A percentile compares a stretch with the other conserved stretches of the same genome.
Evolutionary conservation across 2,888 invertebrate genomes (phyloP).

Genomic region (Acanthosepion lycidas): DNA sequence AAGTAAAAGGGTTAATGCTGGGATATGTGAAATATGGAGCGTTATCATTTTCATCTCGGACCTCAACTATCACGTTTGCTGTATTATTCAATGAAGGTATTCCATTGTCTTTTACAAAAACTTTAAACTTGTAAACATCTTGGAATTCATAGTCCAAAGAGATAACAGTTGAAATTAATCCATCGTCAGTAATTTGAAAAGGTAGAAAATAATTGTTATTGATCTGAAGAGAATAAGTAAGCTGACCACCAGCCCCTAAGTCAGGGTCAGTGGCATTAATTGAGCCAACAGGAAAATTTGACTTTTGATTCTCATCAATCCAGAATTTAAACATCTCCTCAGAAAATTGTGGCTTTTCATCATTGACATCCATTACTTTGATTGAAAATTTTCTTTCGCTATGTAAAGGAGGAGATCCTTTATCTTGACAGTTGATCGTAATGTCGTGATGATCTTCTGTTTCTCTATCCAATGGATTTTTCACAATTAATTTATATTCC

Average conservation of each 20-base stretch:
- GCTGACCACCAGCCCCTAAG: slow-evolving; percentile 37
- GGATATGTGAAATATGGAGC: slow-evolving; percentile 8
- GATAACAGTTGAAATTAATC: background rate
- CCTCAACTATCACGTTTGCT: background rate
- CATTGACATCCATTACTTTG: slow-evolving; percentile 41
- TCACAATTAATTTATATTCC: slow-evolving; percentile 38
- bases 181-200: background rate
- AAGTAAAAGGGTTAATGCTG: slow-evolving; percentile 33
- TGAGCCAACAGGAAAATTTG: slow-evolving; percentile 38
- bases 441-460: slow-evolving; percentile 8
- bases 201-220: background rate
- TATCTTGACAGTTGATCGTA: slow-evolving; percentile 37
- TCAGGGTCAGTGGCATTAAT: slow-evolving; percentile 42
- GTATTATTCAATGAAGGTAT: background rate
- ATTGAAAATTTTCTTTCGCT: slow-evolving; percentile 25
- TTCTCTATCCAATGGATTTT: slow-evolving; percentile 43
- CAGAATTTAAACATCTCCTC: slow-evolving; percentile 38
- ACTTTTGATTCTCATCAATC: slow-evolving; percentile 35
- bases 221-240: background rate
- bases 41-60: background rate
- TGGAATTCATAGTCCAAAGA: background rate
- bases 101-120: background rate
- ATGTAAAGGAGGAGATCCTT: background rate
- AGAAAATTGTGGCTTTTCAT: slow-evolving; percentile 34
- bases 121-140: background rate